phyloP scores from a whole-genome alignment of 2,113 vertebrate species.

The Passerina amoena region DNA sequence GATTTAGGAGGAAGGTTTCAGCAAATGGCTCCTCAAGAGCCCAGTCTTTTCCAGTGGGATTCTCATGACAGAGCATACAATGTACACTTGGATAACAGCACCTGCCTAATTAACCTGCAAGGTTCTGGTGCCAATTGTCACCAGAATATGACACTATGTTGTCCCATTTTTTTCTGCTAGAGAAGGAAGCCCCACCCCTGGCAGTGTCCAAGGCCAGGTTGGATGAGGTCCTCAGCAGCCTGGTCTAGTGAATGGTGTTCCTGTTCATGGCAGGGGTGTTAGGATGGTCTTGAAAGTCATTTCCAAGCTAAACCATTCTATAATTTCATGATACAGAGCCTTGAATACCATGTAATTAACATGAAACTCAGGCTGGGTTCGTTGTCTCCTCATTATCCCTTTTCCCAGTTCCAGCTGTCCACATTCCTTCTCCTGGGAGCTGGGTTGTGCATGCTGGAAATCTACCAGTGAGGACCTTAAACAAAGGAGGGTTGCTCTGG shows the following conservation, averaged over 20 bases:
- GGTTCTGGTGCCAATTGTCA: neutral
- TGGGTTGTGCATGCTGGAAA: neutral
- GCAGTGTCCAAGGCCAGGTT: neutral
- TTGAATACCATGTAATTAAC: neutral
- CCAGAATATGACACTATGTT: neutral
- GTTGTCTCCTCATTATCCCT: accelerated
- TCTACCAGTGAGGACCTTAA: neutral
- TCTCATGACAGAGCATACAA: neutral
- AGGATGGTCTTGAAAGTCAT: neutral
- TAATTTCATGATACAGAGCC: neutral
- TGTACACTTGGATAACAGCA: neutral
- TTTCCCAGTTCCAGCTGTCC: neutral
- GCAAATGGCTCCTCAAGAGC: neutral
- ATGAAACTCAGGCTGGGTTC: neutral
- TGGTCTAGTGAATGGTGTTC: neutral
- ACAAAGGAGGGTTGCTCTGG: neutral
- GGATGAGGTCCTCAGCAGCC: neutral
- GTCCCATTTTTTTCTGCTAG: neutral
- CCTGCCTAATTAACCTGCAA: neutral
- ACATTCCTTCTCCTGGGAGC: neutral
- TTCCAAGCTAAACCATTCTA: neutral
- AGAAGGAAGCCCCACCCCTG: neutral
- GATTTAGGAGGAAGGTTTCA: neutral
- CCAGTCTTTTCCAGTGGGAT: neutral
- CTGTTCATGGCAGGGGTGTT: neutral